These are phyloP conservation scores for Heterotis niloticus DNA, from an alignment of 2,113 vertebrate genomes.

Conservation along the genomic window DNA sequence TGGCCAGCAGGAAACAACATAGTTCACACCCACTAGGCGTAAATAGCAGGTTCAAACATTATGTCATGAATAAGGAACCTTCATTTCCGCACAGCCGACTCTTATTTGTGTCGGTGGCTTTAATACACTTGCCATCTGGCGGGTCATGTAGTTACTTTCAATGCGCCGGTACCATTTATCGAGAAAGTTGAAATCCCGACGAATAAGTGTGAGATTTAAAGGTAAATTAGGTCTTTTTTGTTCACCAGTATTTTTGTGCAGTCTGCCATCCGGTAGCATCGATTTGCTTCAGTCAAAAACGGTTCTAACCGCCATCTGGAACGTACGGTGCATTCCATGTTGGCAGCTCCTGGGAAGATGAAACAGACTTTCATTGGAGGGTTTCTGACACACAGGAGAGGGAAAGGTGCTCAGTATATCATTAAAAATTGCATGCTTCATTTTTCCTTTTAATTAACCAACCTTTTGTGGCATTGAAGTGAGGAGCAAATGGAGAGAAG, in stretches of 20 bases:
- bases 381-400: slow-evolving; percentile 12
- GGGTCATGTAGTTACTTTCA: background rate
- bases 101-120: background rate
- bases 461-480: background rate
- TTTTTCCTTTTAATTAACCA: slow-evolving; percentile 29
- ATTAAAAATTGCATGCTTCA: slow-evolving; percentile 22
- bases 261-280: slow-evolving; percentile 30
- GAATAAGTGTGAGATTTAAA: background rate
- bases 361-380: slow-evolving; percentile 35
- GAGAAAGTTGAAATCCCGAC: background rate
- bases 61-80: background rate
- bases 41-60: background rate
- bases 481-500: slow-evolving; percentile 16
- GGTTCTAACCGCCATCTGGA: slow-evolving; percentile 50
- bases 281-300: slow-evolving; percentile 23
- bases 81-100: background rate
- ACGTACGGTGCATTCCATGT: slow-evolving; percentile 49
- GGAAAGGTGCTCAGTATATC: background rate
- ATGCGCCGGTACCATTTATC: background rate
- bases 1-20: background rate
- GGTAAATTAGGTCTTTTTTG: background rate
- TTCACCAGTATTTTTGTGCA: slow-evolving; percentile 11
- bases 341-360: slow-evolving; percentile 43
- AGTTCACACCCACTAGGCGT: background rate
- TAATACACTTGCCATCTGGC: background rate